Evolutionary conservation across 2,888 invertebrate species (phyloP), one percentile per base, ranked within the genome.

Genomic region (Rhagonycha fulva): DNA sequence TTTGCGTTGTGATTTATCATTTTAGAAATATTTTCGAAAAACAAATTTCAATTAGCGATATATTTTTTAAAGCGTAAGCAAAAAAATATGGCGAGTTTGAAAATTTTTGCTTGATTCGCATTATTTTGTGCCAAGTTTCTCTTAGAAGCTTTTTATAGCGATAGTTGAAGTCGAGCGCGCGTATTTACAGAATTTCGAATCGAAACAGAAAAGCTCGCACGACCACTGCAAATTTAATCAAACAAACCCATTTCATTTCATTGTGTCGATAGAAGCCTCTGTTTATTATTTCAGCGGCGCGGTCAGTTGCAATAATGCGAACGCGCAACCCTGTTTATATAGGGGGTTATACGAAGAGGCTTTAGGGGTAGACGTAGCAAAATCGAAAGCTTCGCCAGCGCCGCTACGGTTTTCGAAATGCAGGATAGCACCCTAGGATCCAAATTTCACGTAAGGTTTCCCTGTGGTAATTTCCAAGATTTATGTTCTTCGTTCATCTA

Each of bases 251-350:
- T 81, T 81, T 78, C 80, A 79, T 79, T 81, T 79, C 79, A 78
- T 80, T 79, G 80, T 79, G 80, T 80, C 76, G 79, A 80, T 78
- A 75, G 78, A 79, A 75, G 76, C 72, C 63, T 66, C 78, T 81
- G 82, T 82, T 82, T 82, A 82, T 82, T 82, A 82, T 82, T 82
- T 82, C 80, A 81, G 78, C 79, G 72, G 73, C 79, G 80, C 80
- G 80, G 81, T 80, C 80, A 78, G 81, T 78, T 76, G 80, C 77
- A 80, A 80, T 80, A 80, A 77, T 76, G 78, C 75, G 79, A 79
- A 70, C 76, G 78, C 79, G 75, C 75, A 76, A 62, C 72, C 76
- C 77, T 79, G 79, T 79, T 79, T 79, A 76, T 75, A 74, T 71
- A 77, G 72, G 74, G 76, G 74, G 70, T 68, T 76, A 26, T 47